Evolutionary conservation across 2,888 invertebrate species (phyloP), one percentile per base, ranked within the genome.

Genomic region (Tipula vernalis): DNA sequence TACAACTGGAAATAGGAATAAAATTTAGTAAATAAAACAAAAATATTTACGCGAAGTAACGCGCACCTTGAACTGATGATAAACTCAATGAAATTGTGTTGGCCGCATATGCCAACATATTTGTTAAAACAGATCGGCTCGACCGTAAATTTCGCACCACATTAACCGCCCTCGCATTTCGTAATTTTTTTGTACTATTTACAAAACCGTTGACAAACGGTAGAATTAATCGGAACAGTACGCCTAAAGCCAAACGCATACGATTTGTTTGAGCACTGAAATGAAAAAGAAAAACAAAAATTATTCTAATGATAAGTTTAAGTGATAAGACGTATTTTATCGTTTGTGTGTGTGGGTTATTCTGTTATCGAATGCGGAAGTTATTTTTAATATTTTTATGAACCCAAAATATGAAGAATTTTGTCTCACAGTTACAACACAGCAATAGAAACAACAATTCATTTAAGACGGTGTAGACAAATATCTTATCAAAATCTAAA

Each of bases 21-120:
- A 47, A 44, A 42, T 28, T 85, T 39, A 39, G 41, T 42, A 44
- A 10, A 42, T 10, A 39, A 39, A 2, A 39, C 6, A 39, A 15
- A 85, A 18, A 85, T 41, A 18, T 18, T 6, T 39, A 39, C 3
- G 41, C 39, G 3, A 39, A n/a, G 15, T 42, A n/a, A n/a, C n/a
- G 12, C 18, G 28, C 85, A 41, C 89, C 91, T 89, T 91, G 91
- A 44, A 91, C 91, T 0, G 91, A 90, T 28, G 91, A 91, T 36
- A 88, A 86, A 87, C 91, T 90, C 88, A 91, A 88, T 39, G 91
- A 91, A 87, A 91, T 90, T 5, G 90, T 91, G 87, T 91, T 91
- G 13, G 91, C 91, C 2, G 91, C 91, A 89, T 90, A 91, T 8
- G 91, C 91, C 51, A 91, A 88, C 88, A 91, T 88, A 89, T 91